Evolutionary conservation across 2,888 invertebrate genomes (phyloP), one percentile per base, ranked within the genome.

Genomic region (Argynnis bischoffii): DNA sequence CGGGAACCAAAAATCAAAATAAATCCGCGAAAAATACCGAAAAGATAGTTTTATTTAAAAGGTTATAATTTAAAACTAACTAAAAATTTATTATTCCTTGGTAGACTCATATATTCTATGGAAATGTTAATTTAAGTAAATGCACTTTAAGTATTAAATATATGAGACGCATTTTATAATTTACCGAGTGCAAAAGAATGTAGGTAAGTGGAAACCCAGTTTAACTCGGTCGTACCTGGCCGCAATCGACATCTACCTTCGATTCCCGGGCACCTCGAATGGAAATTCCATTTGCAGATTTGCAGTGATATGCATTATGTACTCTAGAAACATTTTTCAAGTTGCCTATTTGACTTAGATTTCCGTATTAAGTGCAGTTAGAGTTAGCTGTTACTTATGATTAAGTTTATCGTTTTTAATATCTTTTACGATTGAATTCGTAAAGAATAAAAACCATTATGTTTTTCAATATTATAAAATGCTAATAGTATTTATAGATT

Each of bases 251-350:
- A 81, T 79, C 83, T 83, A 81, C 84, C 88, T 88, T 87, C 89
- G 86, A 87, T 88, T 88, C 84, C 78, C 78, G 74, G 77, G 16
- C 26, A 59, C 79, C 79, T 41, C 82, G 81, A 86, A 88, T 88
- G 84, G 85, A 85, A 89, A 89, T 88, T 86, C 86, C 82, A 88
- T 90, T 90, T 87, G 79, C 85, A 85, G 83, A 84, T 86, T 82
- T 84, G 85, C 84, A 78, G 79, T 81, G 83, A 82, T 84, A 82
- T 85, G 87, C 86, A 86, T 85, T 89, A 85, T 81, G 78, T 79
- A 80, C 79, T 66, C 66, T 55, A 48, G 55, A 80, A 81, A 82
- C 83, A 83, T 81, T 81, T 83, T 82, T 81, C 76, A 79, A 83
- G 86, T 85, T 82, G 82, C 79, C 61, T 61, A 66, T 66, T 66